Evolutionary conservation across 2,888 invertebrate species (phyloP).

Genomic region (Teleiodes luculella): DNA sequence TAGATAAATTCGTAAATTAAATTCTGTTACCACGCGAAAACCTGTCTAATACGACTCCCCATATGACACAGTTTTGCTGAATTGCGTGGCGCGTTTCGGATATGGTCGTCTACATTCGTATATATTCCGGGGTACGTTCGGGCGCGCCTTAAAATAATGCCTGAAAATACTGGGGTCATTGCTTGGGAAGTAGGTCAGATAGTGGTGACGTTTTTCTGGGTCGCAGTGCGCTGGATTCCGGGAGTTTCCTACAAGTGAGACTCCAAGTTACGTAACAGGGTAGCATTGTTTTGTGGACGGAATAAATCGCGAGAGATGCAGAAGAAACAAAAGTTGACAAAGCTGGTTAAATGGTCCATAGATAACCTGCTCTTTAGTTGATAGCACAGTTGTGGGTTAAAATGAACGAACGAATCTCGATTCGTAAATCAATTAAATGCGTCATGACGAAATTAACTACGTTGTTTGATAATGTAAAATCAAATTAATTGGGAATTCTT

Average conservation of each 20-base stretch:
- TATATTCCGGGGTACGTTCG: slow-evolving; percentile 24
- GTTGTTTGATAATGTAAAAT: too few species aligned
- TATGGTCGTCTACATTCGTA: slow-evolving; percentile 1
- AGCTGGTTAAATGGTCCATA: too few species aligned
- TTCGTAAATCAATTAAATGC: too few species aligned
- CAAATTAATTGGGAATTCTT: too few species aligned
- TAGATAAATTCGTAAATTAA: slow-evolving; percentile 76
- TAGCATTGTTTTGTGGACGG: neutral
- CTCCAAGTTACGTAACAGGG: slow-evolving; percentile 30
- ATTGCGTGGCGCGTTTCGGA: slow-evolving; percentile 24
- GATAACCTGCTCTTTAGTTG: too few species aligned
- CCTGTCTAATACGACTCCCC: slow-evolving; percentile 30
- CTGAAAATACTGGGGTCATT: slow-evolving; percentile 52
- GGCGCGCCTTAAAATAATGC: slow-evolving; percentile 67
- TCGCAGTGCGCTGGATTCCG: slow-evolving; percentile 44
- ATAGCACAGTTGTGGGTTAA: too few species aligned
- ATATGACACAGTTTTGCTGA: slow-evolving; percentile 38
- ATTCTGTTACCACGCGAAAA: slow-evolving; percentile 41
- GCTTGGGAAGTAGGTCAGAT: slow-evolving; percentile 64
- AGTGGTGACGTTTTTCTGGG: slow-evolving; percentile 60
- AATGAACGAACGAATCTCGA: too few species aligned
- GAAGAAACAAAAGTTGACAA: too few species aligned
- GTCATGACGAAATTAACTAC: too few species aligned
- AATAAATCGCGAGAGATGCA: neutral
- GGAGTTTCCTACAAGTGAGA: slow-evolving; percentile 55